Conservation (phyloP, 2,888 invertebrate species). For the Drosophila borborema region DNA sequence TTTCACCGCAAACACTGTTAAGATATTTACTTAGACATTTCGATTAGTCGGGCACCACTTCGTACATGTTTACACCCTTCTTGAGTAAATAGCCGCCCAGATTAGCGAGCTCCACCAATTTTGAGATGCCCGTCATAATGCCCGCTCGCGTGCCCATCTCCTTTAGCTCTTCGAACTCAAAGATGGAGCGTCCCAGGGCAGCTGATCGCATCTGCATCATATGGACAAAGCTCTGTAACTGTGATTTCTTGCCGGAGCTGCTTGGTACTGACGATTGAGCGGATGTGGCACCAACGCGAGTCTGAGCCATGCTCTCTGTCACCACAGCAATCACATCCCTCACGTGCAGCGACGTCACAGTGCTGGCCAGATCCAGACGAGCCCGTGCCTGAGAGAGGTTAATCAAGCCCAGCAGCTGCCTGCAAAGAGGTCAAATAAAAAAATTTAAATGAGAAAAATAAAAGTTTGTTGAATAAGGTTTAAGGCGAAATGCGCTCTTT, state of each 20-base stretch:
- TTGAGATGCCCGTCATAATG: constrained; percentile 86
- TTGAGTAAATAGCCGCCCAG: constrained; percentile 94
- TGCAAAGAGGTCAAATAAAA: constrained; percentile 47
- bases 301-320: constrained; percentile 91
- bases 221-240: constrained; percentile 90
- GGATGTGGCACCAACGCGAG: constrained; percentile 87
- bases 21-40: constrained; percentile 50
- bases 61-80: constrained; percentile 91
- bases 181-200: constrained; percentile 89
- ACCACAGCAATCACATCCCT: constrained; percentile 94
- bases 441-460: neutral
- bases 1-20: constrained; percentile 25
- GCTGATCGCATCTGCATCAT: constrained; percentile 89
- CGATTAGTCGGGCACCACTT: constrained; percentile 86
- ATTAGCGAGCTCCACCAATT: constrained; percentile 92
- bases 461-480: neutral
- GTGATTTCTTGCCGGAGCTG: constrained; percentile 82
- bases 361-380: constrained; percentile 92
- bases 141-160: constrained; percentile 89
- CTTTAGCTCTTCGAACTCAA: constrained; percentile 91
- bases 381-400: constrained; percentile 95
- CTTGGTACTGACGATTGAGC: neutral
- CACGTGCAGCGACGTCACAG: constrained; percentile 92
- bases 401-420: constrained; percentile 95
- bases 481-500: constrained; percentile 19